Base-by-base conservation (phyloP, 1,140 invertebrate genomes). In the Drosophila pachea region DNA sequence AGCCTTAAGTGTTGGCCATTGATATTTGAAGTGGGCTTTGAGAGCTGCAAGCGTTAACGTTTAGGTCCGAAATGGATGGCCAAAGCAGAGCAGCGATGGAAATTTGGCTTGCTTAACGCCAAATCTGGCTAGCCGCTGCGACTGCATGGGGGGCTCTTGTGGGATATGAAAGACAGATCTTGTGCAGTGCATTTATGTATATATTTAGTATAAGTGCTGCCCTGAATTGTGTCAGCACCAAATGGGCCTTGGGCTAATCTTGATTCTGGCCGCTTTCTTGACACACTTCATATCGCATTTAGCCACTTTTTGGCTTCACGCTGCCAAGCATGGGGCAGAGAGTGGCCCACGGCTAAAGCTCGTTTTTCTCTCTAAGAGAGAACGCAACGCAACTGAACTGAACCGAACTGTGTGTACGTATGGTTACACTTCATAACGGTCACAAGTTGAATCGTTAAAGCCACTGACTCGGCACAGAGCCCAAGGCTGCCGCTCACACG, bases 381-480 rank as follows among this genome's bases (percentile, higher is more conserved):
- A 43, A 43, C 40, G 12, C 40, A 43, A 12, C 40, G 1, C 22
- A 22, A 3, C 22, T 22, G 66, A 68, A 68, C 66, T 55, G 35
- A 59, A 68, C 66, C 49, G 35, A 59, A 58, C 62, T 54, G 48
- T 70, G 63, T 59, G 43, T 66, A 70, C 63, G 61, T 71, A 60
- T 67, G 63, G 48, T n/a, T 53, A 45, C 43, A 40, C 67, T 60
- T 67, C 68, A 67, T 65, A 65, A 71, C 63, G 68, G 64, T 60
- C 36, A 49, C 42, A 42, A 61, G 63, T 50, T 55, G 64, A 60
- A 59, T 67, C 50, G 56, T 71, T 71, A 68, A 72, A 68, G 49
- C 69, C 58, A 56, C 52, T 62, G 69, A 62, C 64, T 72, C 61
- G 69, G 65, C 69, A 72, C 69, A 62, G 38, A 63, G 6, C 69